A percentile compares a stretch with the other conserved stretches of the same genome.
Conservation (phyloP, 2,113 vertebrate genomes). For the Psilopsiagon aurifrons region DNA sequence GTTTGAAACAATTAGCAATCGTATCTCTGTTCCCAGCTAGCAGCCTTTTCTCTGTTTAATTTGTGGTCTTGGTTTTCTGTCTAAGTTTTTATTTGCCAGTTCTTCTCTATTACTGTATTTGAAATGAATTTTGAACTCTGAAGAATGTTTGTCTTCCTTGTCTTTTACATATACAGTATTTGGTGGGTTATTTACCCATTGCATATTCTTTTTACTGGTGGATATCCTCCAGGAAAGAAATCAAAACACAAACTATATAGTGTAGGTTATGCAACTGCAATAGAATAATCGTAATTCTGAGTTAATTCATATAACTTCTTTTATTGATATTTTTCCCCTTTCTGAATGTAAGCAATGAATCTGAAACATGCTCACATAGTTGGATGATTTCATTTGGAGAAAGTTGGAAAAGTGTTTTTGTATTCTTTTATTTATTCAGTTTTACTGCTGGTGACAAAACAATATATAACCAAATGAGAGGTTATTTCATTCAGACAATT, state of each 20-base stretch:
- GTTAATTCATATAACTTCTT: not conserved
- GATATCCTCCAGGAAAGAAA: not conserved
- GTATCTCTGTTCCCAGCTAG: not conserved
- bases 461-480: conserved; percentile 21
- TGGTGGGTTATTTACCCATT: not conserved
- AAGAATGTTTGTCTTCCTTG: not conserved
- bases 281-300: not conserved
- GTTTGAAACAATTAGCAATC: not conserved
- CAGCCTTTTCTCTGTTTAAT: not conserved
- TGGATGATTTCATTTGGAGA: not conserved
- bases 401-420: not conserved
- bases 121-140: not conserved
- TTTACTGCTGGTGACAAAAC: conserved; percentile 39
- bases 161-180: not conserved
- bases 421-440: not conserved
- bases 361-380: not conserved
- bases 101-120: not conserved
- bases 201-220: not conserved
- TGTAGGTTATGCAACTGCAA: not conserved
- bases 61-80: not conserved
- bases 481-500: conserved; percentile 50
- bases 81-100: not conserved
- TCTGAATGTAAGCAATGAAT: not conserved
- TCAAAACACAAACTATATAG: not conserved
- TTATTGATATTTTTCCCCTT: not conserved